Evolutionary conservation across 2,888 invertebrate genomes (phyloP).

Genomic region (Antheraea assamensis): DNA sequence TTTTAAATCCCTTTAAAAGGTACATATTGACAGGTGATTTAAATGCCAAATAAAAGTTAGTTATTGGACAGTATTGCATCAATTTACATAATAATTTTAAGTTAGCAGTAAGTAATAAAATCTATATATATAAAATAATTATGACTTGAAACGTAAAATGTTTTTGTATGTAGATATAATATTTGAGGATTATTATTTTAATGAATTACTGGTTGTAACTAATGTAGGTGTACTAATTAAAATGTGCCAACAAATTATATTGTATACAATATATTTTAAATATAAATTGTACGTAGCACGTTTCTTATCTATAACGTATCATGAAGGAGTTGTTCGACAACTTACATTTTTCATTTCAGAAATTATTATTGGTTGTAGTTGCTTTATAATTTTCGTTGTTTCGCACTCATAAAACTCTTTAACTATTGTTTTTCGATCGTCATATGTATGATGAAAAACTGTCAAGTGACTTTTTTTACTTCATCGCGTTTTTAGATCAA

Average conservation of each 20-base stretch:
- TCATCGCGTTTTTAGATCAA: too few species aligned
- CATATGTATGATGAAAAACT: too few species aligned
- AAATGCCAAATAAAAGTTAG: conserved; percentile 4
- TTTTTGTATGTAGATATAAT: conserved; percentile 42
- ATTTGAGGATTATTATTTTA: conserved; percentile 33
- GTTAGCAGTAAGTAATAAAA: conserved; percentile 29
- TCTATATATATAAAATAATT: conserved; percentile 30
- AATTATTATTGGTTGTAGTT: neutral
- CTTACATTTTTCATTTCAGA: conserved; percentile 41
- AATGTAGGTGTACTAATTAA: conserved; percentile 29
- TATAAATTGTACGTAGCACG: conserved; percentile 27
- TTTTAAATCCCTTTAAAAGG: conserved; percentile 24
- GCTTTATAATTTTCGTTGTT: neutral
- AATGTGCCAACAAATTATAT: conserved; percentile 41
- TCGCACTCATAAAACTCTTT: neutral
- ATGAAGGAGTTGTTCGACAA: conserved; percentile 37
- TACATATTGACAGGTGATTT: neutral
- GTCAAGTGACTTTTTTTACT: too few species aligned
- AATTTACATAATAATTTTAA: conserved; percentile 20
- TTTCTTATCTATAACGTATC: conserved; percentile 35
- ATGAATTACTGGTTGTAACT: conserved; percentile 36
- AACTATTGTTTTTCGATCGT: neutral
- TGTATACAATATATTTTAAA: conserved; percentile 34
- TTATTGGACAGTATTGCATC: neutral
- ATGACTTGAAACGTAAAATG: conserved; percentile 28